A percentile compares a stretch with the other conserved stretches of the same genome.
These are phyloP conservation scores for Diadumene lineata DNA, from an alignment of 92 coral and sea anemone species.

Conservation along the genomic window DNA sequence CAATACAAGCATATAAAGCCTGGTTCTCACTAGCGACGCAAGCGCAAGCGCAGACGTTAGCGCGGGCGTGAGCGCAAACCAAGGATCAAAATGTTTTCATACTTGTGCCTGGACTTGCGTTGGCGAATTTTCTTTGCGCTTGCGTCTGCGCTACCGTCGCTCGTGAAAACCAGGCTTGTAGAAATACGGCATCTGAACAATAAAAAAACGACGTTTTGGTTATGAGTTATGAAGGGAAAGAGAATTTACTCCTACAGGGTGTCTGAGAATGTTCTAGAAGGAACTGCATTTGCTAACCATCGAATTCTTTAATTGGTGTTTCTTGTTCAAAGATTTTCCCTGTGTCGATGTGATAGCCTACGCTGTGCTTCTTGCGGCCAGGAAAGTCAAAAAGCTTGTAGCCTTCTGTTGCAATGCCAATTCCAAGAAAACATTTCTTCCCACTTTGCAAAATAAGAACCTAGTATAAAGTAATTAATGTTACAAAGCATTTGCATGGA, in stretches of 20 bases:
- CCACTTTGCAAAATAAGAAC: slow-evolving; percentile 11
- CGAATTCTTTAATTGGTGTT: not conserved
- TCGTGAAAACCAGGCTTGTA: not conserved
- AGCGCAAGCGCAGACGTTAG: too few species aligned
- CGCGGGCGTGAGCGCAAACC: too few species aligned
- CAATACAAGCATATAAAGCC: too few species aligned
- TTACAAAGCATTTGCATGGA: too few species aligned
- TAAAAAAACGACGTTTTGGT: too few species aligned
- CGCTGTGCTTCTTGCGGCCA: not conserved
- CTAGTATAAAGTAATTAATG: not conserved
- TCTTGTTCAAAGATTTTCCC: slow-evolving; percentile 1
- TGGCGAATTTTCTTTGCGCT: too few species aligned
- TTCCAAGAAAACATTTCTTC: not conserved
- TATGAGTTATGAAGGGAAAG: too few species aligned
- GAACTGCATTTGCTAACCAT: not conserved
- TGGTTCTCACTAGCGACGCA: too few species aligned
- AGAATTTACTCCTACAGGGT: not conserved
- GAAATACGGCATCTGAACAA: not conserved
- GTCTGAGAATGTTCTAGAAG: not conserved
- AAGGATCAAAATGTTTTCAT: too few species aligned
- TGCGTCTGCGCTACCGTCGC: not conserved
- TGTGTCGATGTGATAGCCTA: slow-evolving; percentile 14
- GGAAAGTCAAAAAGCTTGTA: slow-evolving; percentile 6
- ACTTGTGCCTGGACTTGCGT: too few species aligned
- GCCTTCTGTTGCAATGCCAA: not conserved